Evolutionary conservation across 1,140 invertebrate species (phyloP), one percentile per base, ranked within the genome.

Genomic region (Ephestia elutella): DNA sequence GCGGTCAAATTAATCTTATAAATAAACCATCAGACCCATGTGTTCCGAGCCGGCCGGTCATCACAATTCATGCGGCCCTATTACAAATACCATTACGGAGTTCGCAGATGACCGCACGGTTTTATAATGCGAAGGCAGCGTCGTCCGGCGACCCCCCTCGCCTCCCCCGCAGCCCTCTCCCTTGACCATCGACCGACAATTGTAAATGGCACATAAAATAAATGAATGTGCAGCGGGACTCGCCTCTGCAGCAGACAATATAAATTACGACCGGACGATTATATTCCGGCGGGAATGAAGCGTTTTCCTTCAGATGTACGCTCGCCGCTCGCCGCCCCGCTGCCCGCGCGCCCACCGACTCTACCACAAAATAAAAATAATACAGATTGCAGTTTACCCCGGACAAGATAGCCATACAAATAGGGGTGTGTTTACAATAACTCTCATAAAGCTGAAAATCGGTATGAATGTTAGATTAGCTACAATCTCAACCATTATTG

Each of bases 151-250:
- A 15, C 64, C 49, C 58, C 63, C 65, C 19, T 30, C 58, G 28
- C 59, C 62, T 59, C 75, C 62, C 66, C 80, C 75, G 73, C 72
- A 76, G 66, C 82, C 71, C 78, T 75, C 80, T 88, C 87, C 87
- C 87, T 90, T 89, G 89, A 89, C 89, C 89, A 89, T 89, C 88
- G 89, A 88, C 86, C 89, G 89, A 90, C 86, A 89, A 90, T 90
- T 89, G 89, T 90, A 90, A 90, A 89, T 90, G 87, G 89, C 89
- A 90, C 87, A 89, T 90, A 90, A 90, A 90, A 89, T 90, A 90
- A 89, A 89, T 89, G 87, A 89, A 90, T 89, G 89, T 90, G 87
- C 89, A 86, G 78, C 78, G 87, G 77, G 80, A 86, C 85, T 82
- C 86, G 85, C 85, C 86, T 89, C 87, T 90, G 89, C 87, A 89